Base-by-base conservation (phyloP, 2,888 invertebrate genomes). In the Steinernema carpocapsae region DNA sequence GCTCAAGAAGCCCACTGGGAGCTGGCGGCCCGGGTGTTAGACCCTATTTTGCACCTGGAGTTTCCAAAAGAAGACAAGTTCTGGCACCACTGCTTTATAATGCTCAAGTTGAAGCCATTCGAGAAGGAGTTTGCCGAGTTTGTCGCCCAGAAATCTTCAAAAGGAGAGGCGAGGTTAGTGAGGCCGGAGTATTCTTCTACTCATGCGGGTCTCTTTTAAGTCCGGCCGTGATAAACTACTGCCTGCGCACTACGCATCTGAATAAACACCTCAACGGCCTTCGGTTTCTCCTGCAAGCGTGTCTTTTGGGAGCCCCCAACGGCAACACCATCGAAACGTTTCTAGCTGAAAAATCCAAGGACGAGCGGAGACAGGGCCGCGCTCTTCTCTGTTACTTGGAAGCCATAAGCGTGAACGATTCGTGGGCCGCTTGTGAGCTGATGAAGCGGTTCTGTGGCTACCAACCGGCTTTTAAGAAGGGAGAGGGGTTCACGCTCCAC, bases 111-210 rank as follows among this genome's bases (percentile, higher is more conserved):
- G 64, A 64, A 64, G 29, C 14, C 32, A 37, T 64, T n/a, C 19
- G 64, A 64, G 17, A 6, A 14, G 37, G 32, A 64, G 37, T 64
- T 64, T 37, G 64, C 32, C 1, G 32, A 64, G 12, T 64, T 64
- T 32, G 32, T 64, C 14, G 29, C 32, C 29, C 1, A 1, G 17
- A 64, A 64, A n/a, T 4, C 64, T 6, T 64, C 64, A 7, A 64
- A 64, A 19, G 64, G 64, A 64, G 64, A 64, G n/a, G 32, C 37
- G 6, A 64, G 64, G 64, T 64, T 10, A 12, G 32, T 32, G n/a
- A n/a, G 48, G 14, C 17, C 19, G 4, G 3, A 19, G 4, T 7
- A 48, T 43, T 43, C 14, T 51, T n/a, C 19, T 51, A 6, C 12
- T 51, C 43, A 10, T 43, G 7, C 14, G 43, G 37, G 10, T 6